Percentiles rank a stretch among this genome's conserved stretches.
These are phyloP conservation scores for Pissodes strobi DNA, from an alignment of 1,140 invertebrate genomes.

Conservation along the genomic window DNA sequence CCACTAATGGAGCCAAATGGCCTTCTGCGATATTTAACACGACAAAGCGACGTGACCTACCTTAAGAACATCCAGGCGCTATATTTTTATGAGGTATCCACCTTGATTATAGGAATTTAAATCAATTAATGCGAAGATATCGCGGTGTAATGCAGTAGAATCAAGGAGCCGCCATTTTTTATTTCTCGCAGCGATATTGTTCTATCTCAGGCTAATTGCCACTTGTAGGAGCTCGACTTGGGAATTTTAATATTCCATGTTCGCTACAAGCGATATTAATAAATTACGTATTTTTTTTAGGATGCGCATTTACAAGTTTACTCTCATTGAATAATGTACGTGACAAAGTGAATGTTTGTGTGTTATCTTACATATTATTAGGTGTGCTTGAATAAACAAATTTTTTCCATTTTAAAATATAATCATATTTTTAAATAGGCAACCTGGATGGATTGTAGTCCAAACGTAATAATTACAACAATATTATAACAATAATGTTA, in stretches of 20 bases:
- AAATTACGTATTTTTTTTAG: too few species aligned
- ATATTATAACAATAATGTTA: too few species aligned
- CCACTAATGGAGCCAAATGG: slow-evolving; percentile 18
- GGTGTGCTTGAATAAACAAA: too few species aligned
- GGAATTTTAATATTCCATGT: neutral
- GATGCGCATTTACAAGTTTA: too few species aligned
- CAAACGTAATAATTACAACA: too few species aligned
- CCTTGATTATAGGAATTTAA: slow-evolving; percentile 14
- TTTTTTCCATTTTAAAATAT: too few species aligned
- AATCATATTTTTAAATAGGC: too few species aligned
- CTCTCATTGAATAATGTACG: too few species aligned
- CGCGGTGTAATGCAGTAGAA: slow-evolving; percentile 1
- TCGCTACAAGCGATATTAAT: too few species aligned
- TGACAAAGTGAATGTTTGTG: too few species aligned
- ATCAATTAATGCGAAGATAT: slow-evolving; percentile 12
- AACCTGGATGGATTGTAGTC: too few species aligned
- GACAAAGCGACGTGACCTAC: slow-evolving; percentile 4
- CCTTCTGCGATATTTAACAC: slow-evolving; percentile 8
- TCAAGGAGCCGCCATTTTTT: slow-evolving; percentile 6
- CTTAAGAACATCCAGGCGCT: slow-evolving; percentile 5
- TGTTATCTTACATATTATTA: too few species aligned
- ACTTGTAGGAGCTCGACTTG: neutral
- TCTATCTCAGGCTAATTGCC: slow-evolving; percentile 2
- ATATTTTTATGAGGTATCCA: neutral
- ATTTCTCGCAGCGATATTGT: slow-evolving; percentile 1